These are phyloP conservation scores for Rhea pennata DNA, from an alignment of 2,113 vertebrate genomes.

Conservation along the genomic window DNA sequence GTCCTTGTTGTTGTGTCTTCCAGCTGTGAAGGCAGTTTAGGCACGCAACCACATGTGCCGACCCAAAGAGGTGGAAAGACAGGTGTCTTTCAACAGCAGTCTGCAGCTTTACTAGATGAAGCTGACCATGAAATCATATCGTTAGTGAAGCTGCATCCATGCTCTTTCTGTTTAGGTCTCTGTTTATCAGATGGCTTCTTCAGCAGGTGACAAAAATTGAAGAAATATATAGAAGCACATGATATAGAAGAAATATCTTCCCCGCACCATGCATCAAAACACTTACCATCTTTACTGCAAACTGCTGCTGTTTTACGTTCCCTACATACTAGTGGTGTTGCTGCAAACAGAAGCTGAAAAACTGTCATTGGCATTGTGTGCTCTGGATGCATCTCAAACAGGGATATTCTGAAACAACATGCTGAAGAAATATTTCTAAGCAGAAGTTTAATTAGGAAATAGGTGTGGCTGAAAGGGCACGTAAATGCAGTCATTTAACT, in stretches of 20 bases:
- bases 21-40: slow-evolving; percentile 17
- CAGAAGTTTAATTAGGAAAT: background rate
- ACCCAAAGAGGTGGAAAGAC: background rate
- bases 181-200: background rate
- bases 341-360: background rate
- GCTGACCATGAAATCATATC: background rate
- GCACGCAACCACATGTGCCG: background rate
- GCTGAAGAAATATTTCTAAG: background rate
- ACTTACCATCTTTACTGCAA: background rate
- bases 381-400: background rate
- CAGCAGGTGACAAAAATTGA: background rate
- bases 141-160: background rate
- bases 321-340: background rate
- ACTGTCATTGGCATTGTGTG: background rate
- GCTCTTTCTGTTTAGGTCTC: background rate
- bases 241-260: background rate
- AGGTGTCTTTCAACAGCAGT: background rate
- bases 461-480: background rate
- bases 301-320: background rate
- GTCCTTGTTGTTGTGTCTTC: background rate
- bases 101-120: background rate
- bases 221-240: background rate
- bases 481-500: background rate
- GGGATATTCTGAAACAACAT: background rate
- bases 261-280: background rate